Percentiles rank a stretch among this genome's conserved stretches.
These are phyloP conservation scores for Gymnorhina tibicen DNA, from an alignment of 2,113 vertebrate genomes.

Conservation along the genomic window DNA sequence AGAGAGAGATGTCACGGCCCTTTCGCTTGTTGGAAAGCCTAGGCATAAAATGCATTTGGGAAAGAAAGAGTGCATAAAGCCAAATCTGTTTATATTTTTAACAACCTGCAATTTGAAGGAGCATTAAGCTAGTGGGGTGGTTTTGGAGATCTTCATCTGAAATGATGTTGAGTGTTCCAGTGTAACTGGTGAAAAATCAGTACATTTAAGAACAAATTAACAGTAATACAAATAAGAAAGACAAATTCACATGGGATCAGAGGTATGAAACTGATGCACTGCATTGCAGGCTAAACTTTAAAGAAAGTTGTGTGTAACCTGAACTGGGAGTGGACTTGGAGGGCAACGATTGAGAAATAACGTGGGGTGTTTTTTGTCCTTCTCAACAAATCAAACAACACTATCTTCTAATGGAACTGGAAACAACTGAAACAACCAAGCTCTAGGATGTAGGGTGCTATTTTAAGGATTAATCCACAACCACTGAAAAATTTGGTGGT, in stretches of 20 bases:
- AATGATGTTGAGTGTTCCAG: not conserved
- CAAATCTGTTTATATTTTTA: not conserved
- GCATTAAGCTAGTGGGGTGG: not conserved
- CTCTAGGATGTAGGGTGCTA: not conserved
- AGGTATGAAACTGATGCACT: not conserved
- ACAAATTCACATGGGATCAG: not conserved
- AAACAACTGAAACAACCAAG: not conserved
- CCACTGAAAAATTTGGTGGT: not conserved
- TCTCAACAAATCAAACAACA: not conserved
- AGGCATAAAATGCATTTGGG: not conserved
- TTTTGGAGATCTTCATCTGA: not conserved
- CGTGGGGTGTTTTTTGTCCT: not conserved
- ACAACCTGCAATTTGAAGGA: not conserved
- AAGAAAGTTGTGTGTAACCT: not conserved
- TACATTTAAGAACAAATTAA: not conserved
- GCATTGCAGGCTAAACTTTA: not conserved
- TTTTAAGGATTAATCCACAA: not conserved
- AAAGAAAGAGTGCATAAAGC: not conserved
- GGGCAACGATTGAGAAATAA: fast-evolving
- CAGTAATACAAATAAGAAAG: not conserved
- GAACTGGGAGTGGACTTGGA: not conserved
- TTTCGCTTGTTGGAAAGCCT: not conserved
- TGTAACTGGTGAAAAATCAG: not conserved
- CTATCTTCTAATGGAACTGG: not conserved
- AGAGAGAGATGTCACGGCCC: not conserved